Percentiles rank a stretch among this genome's conserved stretches.
These are phyloP conservation scores for Hypomecis atomaria DNA, from an alignment of 2,888 invertebrate species.

Conservation along the genomic window DNA sequence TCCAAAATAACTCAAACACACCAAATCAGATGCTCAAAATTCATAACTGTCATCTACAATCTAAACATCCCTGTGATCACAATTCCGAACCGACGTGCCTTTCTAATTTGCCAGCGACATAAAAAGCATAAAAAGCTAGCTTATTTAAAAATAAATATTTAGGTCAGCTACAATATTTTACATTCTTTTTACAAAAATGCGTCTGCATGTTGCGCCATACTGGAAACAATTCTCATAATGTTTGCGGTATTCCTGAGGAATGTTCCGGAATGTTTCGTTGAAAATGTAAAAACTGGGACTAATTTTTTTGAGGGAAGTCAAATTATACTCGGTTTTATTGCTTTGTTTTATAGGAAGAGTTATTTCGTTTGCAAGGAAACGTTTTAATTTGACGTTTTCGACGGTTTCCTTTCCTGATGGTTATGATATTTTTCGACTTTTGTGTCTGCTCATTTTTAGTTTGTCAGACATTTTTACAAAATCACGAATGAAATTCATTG, in stretches of 20 bases:
- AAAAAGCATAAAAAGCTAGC: slow-evolving; percentile 29
- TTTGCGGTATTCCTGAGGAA: slow-evolving; percentile 48
- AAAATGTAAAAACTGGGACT: slow-evolving; percentile 36
- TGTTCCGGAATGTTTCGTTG: slow-evolving; percentile 36
- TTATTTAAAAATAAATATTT: slow-evolving; percentile 46
- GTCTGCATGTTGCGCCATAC: slow-evolving; percentile 46
- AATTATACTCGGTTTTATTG: slow-evolving; percentile 17
- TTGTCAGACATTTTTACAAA: too few relatives aligned
- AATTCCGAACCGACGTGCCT: neutral
- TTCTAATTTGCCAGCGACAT: slow-evolving; percentile 1
- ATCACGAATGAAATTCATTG: too few relatives aligned
- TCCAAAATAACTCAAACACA: neutral
- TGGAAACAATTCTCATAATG: slow-evolving; percentile 50
- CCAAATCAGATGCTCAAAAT: neutral
- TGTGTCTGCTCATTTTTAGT: too few relatives aligned
- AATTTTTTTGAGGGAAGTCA: slow-evolving; percentile 27
- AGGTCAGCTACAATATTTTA: slow-evolving; percentile 49
- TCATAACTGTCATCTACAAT: neutral
- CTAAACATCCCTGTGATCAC: slow-evolving; percentile 6
- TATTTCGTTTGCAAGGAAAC: slow-evolving; percentile 24
- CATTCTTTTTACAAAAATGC: slow-evolving; percentile 46
- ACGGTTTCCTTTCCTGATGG: slow-evolving; percentile 5
- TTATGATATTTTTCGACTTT: neutral
- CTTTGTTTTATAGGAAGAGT: slow-evolving; percentile 24
- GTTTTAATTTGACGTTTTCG: slow-evolving; percentile 11